These are phyloP conservation scores for Euura lappo DNA, from an alignment of 1,140 invertebrate species.

Conservation along the genomic window DNA sequence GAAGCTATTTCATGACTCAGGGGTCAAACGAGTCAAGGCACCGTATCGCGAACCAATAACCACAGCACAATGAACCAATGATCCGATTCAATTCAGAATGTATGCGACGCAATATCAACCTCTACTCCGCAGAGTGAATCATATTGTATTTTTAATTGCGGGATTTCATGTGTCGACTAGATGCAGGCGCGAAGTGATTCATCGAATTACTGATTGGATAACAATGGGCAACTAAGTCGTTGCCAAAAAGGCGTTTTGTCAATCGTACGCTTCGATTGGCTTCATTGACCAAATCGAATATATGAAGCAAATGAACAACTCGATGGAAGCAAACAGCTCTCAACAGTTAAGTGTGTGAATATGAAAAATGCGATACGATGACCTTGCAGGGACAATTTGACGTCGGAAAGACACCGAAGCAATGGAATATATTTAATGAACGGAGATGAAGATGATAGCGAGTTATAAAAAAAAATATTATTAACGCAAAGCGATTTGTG, in stretches of 20 bases:
- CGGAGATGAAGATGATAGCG: not conserved
- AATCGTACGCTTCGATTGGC: too few species aligned
- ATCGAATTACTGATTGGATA: too few species aligned
- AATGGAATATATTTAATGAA: not conserved
- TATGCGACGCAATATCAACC: not conserved
- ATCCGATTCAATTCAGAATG: not conserved
- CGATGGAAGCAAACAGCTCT: not conserved
- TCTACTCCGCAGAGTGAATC: not conserved
- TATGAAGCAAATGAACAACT: not conserved
- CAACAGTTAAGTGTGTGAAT: not conserved
- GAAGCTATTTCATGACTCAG: not conserved
- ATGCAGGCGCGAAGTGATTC: too few species aligned
- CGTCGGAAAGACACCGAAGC: not conserved
- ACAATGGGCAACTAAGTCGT: too few species aligned
- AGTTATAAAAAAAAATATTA: not conserved
- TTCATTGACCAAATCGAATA: too few species aligned
- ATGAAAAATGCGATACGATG: not conserved
- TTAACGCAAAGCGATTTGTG: not conserved
- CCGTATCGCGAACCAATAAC: not conserved
- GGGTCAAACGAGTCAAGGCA: not conserved
- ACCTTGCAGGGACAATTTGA: not conserved
- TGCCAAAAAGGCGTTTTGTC: too few species aligned
- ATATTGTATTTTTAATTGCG: not conserved
- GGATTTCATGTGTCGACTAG: not conserved
- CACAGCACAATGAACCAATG: not conserved